These are phyloP conservation scores for Drosophila merina DNA, from an alignment of 2,888 invertebrate genomes.

Conservation along the genomic window DNA sequence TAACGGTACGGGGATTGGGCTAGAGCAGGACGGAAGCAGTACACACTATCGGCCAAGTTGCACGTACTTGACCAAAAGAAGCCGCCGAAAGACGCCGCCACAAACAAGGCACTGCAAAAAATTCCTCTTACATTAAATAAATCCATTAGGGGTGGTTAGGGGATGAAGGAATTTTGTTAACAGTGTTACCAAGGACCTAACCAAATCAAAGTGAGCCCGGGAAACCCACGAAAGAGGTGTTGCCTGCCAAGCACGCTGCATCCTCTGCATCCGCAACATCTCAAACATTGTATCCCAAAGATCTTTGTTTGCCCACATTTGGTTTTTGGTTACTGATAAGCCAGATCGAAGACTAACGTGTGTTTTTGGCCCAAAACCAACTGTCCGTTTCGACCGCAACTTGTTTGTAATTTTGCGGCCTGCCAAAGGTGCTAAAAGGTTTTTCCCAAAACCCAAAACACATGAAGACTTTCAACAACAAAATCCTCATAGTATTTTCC, in stretches of 20 bases:
- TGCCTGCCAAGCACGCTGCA: constrained; percentile 34
- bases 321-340: constrained; percentile 42
- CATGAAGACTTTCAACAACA: not conserved
- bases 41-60: constrained; percentile 40
- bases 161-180: not conserved
- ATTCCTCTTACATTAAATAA: not conserved
- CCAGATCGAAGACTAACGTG: constrained; percentile 18
- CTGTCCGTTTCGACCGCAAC: constrained; percentile 49
- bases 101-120: constrained; percentile 30
- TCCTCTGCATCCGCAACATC: constrained; percentile 20
- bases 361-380: constrained; percentile 17
- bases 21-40: constrained; percentile 20
- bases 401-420: constrained; percentile 68
- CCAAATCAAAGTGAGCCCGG: constrained; percentile 29
- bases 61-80: constrained; percentile 62
- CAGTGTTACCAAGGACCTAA: constrained; percentile 12
- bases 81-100: constrained; percentile 50
- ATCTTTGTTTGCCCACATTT: constrained; percentile 58
- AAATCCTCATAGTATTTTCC: constrained; percentile 12
- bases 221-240: constrained; percentile 44
- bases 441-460: constrained; percentile 55
- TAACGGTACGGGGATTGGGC: constrained; percentile 41
- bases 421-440: constrained; percentile 74
- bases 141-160: not conserved
- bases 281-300: constrained; percentile 8